Evolutionary conservation across 2,888 invertebrate species (phyloP), one percentile per base, ranked within the genome.

Genomic region (Sabellastarte sp.): DNA sequence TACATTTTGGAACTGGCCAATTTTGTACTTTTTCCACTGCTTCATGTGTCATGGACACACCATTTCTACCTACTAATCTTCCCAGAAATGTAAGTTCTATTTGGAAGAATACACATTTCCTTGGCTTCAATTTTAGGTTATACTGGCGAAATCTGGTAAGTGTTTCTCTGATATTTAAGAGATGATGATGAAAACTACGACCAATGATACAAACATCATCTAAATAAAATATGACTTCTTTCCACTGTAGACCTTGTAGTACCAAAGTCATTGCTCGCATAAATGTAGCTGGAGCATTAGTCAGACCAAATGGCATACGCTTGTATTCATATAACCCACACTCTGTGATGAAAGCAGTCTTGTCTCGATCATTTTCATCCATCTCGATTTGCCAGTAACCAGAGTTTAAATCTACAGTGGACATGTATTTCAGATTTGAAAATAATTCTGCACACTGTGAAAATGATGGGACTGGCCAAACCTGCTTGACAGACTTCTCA

Each of bases 61-160:
- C 53, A 20, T 5, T 53, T 53, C 24, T 24, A 15, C 15, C 5
- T 5, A 53, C 5, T 20, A 53, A 20, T 24, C 26, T 53, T 15
- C 50, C 59, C 28, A 59, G 50, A 26, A 59, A 59, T 24, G 15
- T 32, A 4, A 59, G 20, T 28, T 59, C 15, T 5, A 3, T n/a
- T 41, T 28, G 15, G 50, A 59, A 41, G 4, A 59, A 26, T 3
- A 41, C 4, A 59, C 59, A 41, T 30, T 59, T 59, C 28, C 41
- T 59, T 4, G 59, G 50, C 50, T 59, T 41, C 4, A 41, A 41
- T 41, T 59, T 41, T 10, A 59, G 59, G 28, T 59, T 59, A 24
- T 59, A 30, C 24, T 41, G 15, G 10, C 59, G 32, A 26, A 59
- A 59, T n/a, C 59, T 32, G 5, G 5, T 24, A 10, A 53, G 53